Percentiles rank a stretch among this genome's conserved stretches.
phyloP scores from a whole-genome alignment of 1,140 invertebrate genomes.

The Psix sp. region DNA sequence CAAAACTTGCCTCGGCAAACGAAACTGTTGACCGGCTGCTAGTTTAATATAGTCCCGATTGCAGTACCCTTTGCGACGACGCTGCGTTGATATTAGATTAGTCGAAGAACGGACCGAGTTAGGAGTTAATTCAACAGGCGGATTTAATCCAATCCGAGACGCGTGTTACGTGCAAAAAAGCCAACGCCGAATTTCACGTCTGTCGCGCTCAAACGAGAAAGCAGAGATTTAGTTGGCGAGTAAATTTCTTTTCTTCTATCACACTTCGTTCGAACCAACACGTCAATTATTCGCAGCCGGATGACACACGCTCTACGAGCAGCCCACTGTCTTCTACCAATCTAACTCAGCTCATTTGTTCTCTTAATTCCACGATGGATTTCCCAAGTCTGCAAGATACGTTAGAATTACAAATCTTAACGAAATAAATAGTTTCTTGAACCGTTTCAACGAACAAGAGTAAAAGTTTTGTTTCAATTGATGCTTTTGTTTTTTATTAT shows the following conservation, averaged over 20 bases:
- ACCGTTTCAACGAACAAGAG: no score
- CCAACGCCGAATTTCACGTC: conserved; percentile 31
- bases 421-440: no score
- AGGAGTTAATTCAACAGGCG: conserved; percentile 52
- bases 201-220: conserved; percentile 39
- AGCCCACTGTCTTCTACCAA: neutral
- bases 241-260: conserved; percentile 40
- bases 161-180: conserved; percentile 47
- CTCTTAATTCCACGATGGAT: no score
- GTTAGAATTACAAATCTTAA: no score
- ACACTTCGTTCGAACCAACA: conserved; percentile 7
- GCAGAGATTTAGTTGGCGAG: conserved; percentile 46
- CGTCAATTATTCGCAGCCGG: conserved; percentile 24
- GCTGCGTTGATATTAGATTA: conserved; percentile 60
- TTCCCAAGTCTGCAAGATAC: neutral
- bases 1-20: conserved; percentile 55
- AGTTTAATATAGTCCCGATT: conserved; percentile 60
- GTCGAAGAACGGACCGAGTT: conserved; percentile 38
- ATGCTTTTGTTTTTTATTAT: no score
- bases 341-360: neutral
- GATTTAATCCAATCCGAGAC: conserved; percentile 51
- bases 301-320: conserved; percentile 6
- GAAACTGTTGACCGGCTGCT: conserved; percentile 64
- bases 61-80: no score
- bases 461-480: no score